Percentiles rank a stretch among this genome's conserved stretches.
Evolutionary conservation across 1,140 invertebrate species (phyloP).

Genomic region (Bombyx mandarina): DNA sequence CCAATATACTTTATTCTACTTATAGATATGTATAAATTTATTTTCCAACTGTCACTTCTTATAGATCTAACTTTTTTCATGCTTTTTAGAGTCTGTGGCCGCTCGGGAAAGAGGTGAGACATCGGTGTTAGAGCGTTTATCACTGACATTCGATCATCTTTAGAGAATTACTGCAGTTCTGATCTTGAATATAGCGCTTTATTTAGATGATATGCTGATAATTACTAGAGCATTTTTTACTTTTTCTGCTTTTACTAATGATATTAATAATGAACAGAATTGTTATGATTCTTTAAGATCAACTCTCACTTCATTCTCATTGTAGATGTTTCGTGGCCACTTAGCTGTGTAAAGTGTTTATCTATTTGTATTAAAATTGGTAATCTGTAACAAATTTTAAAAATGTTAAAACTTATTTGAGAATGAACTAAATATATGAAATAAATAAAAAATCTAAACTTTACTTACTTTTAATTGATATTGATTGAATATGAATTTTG

Average conservation of each 20-base stretch:
- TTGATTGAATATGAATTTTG: no score
- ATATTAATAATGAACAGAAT: slow-evolving; percentile 28
- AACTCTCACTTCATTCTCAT: slow-evolving; percentile 32
- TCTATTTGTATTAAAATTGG: slow-evolving; percentile 14
- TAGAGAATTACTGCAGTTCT: slow-evolving; percentile 18
- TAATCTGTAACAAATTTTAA: not conserved
- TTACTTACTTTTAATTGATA: no score
- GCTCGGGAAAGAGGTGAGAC: slow-evolving; percentile 65
- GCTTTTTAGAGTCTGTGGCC: slow-evolving; percentile 66
- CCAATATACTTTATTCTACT: not conserved
- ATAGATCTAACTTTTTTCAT: slow-evolving; percentile 50
- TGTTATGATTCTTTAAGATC: slow-evolving; percentile 10
- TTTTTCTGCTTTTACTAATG: not conserved
- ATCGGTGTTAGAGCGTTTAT: slow-evolving; percentile 52
- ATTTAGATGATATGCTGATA: not conserved
- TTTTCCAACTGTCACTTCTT: slow-evolving; percentile 13
- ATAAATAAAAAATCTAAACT: not conserved
- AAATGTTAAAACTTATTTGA: not conserved
- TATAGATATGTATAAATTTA: slow-evolving; percentile 6
- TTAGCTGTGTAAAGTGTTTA: slow-evolving; percentile 20
- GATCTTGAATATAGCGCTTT: slow-evolving; percentile 20
- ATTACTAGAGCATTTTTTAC: not conserved
- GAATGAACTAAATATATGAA: not conserved
- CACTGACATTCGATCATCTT: slow-evolving; percentile 28
- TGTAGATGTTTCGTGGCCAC: slow-evolving; percentile 31